Base-by-base conservation (phyloP, 2,113 vertebrate species). In the Gasterosteus nipponicus region DNA sequence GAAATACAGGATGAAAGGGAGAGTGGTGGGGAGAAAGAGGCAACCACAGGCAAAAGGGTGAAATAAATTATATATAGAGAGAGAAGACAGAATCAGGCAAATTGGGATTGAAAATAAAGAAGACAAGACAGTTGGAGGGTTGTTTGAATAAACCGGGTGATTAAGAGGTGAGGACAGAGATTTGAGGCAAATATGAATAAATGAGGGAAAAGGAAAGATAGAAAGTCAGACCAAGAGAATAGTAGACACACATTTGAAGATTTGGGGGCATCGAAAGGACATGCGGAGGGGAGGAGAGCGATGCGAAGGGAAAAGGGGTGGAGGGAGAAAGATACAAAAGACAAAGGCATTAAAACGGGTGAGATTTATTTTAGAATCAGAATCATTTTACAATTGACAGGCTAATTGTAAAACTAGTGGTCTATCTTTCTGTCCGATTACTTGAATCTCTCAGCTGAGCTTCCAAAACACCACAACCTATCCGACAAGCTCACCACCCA, bases 161-260 rank as follows among this genome's bases (percentile, higher is more conserved):
- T 85, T 72, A 89, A 89, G 89, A 94, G 89, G 92, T 91, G 93
- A 92, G 93, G 88, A 92, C 29, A 66, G 49, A 69, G 68, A 83
- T 88, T 86, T 71, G 58, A 88, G 73, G 64, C 62, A 83, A 47
- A 81, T 81, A 77, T 86, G 71, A 85, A 84, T 73, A 87, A 84
- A 70, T 73, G 64, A 82, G 70, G 57, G 77, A 68, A 41, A 64
- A 44, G 76, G 44, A 72, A 79, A 80, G 49, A 73, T 41, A 75
- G 54, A 78, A 7, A 75, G 62, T 73, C 73, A 68, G 77, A 60
- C 47, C 57, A 54, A 53, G 69, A 76, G 35, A 74, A 77, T 81
- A 92, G 61, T 22, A 78, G 73, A 86, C 69, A 79, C 51, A 67
- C n/a, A 65, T 85, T 79, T 84, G 73, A 80, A 78, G 59, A 79